Base-by-base conservation (phyloP, 2,797 vertebrate species). In the Podargus strigoides region DNA sequence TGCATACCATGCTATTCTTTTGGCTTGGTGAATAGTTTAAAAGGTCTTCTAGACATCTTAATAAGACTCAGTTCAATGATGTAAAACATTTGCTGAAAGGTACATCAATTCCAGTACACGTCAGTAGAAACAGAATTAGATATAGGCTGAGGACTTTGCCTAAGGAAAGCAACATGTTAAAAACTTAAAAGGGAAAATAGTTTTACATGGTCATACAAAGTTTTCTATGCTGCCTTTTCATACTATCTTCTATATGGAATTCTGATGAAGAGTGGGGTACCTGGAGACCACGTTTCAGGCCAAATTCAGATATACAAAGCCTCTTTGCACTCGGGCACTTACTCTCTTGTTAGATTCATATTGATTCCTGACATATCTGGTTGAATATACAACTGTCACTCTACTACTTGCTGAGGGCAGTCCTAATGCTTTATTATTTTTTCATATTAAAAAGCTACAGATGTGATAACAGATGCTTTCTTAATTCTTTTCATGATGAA, bases 71-170 rank as follows among this genome's bases (percentile, higher is more conserved):
- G 83, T 52, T 94, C 92, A 94, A 56, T 89, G 88, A 77, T 79
- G 77, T 88, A 95, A 91, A 95, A 89, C 70, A 46, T 90, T 90
- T 89, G 80, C 74, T 95, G 94, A 94, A 94, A 89, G 70, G 47
- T 93, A 39, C 52, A 67, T 96, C 70, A 76, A 67, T 95, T 93
- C 63, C 44, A 52, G 59, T 70, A 27, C 27, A 73, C 59, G 76
- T 89, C 42, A 87, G 46, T 20, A 85, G 73, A 86, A 91, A 74
- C 8, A 77, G 64, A 87, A 53, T 32, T 26, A 78, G 77, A 49
- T 63, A 20, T 0, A 59, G 46, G 21, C 59, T 59, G 27, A 62
- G 28, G 22, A 67, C 21, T 85, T 66, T 6, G 9, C 28, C 36
- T 70, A 66, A 75, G 42, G 58, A 79, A 87, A 85, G 20, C 7